Percentiles rank a stretch among this genome's conserved stretches.
Evolutionary conservation across 2,113 vertebrate species (phyloP).

Genomic region (Silurus glanis): DNA sequence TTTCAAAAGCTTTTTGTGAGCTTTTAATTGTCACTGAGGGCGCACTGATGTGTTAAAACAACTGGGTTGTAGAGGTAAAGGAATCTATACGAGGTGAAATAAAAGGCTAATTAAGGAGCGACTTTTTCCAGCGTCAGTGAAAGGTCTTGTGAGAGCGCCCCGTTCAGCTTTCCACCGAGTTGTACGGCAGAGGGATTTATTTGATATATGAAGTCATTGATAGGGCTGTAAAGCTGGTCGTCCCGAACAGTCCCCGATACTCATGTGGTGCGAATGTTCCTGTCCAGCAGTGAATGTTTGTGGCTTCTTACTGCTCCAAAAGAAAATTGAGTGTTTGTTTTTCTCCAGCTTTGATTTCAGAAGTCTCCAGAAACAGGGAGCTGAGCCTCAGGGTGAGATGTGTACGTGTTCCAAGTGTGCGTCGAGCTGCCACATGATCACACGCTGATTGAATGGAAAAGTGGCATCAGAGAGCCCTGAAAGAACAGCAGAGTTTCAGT

Average conservation of each 20-base stretch:
- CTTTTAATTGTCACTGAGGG: background rate
- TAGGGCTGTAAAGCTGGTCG: slow-evolving; percentile 13
- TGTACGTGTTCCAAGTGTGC: slow-evolving; percentile 14
- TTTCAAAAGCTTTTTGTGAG: background rate
- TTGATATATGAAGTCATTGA: slow-evolving; percentile 33
- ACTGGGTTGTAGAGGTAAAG: slow-evolving; percentile 42
- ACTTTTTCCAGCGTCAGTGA: slow-evolving; percentile 63
- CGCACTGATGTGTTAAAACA: background rate
- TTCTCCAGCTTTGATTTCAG: slow-evolving; percentile 23
- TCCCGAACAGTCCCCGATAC: slow-evolving; percentile 28
- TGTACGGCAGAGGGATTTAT: slow-evolving; percentile 35
- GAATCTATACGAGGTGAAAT: slow-evolving; percentile 57
- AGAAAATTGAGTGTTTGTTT: slow-evolving; percentile 25
- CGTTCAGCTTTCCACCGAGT: slow-evolving; percentile 43
- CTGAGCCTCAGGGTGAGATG: slow-evolving; percentile 31
- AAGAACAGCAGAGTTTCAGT: slow-evolving; percentile 62
- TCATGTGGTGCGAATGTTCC: slow-evolving; percentile 36
- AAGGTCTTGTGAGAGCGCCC: slow-evolving; percentile 55
- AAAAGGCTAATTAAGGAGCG: slow-evolving; percentile 64
- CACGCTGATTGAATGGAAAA: slow-evolving; percentile 71
- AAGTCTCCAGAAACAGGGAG: slow-evolving; percentile 29
- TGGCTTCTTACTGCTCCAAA: background rate
- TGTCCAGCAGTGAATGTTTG: slow-evolving; percentile 18
- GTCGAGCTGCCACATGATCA: slow-evolving; percentile 59
- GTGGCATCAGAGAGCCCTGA: slow-evolving; percentile 64